Base-by-base conservation (phyloP, 2,888 invertebrate genomes). In the Orthosia gothica region DNA sequence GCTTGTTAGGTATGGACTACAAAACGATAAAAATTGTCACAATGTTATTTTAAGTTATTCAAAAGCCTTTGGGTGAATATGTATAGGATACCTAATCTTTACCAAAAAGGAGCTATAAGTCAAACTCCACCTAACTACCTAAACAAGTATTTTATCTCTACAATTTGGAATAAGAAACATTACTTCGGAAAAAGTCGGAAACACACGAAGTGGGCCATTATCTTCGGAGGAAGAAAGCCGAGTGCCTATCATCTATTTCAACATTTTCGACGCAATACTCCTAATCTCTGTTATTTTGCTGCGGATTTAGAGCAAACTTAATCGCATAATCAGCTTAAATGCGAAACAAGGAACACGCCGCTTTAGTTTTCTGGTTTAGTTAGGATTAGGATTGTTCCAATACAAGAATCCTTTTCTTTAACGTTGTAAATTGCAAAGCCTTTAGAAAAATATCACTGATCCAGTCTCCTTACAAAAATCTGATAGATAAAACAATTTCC, bases 161-260 rank as follows among this genome's bases (percentile, higher is more conserved):
- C 32, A 13, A n/a, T 66, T 32, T 52, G 57, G 15, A 70, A 82
- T 72, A 71, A 74, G 61, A 59, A 74, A 79, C 85, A 86, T 86
- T 88, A 76, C 74, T 45, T 61, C 23, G 52, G 66, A 67, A 73
- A 83, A 81, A 86, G 79, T 84, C 89, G 86, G 87, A 86, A 86
- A 83, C 81, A 76, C 49, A 75, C 79, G 81, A 88, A 88, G 87
- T 88, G 84, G 79, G 74, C 81, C 84, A 89, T 90, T 90, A 89
- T 87, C 79, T 79, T 69, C 54, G 79, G 40, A 67, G 83, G 84
- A 87, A 87, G 82, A 77, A 86, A 83, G 32, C 76, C 77, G 75
- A 75, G 76, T 59, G 71, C 74, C 82, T 81, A 74, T 87, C 80
- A 84, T 87, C 78, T 75, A 76, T 85, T 83, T 79, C 66, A 70